phyloP scores from a whole-genome alignment of 2,888 invertebrate genomes.

The Drosophila cognata region DNA sequence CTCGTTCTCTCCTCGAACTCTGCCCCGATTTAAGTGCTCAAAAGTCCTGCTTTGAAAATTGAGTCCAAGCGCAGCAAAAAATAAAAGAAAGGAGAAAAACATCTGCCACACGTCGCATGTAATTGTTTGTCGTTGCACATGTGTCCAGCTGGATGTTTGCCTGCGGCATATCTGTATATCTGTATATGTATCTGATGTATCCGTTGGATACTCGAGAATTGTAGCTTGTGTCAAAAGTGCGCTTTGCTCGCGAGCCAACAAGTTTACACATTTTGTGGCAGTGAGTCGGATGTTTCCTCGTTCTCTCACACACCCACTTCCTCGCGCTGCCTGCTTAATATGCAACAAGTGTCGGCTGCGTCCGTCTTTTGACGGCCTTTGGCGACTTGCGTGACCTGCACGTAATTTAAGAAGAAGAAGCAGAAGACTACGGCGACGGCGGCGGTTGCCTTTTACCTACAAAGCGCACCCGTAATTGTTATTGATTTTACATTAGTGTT shows the following conservation, averaged over 20 bases:
- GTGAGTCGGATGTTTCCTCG: neutral
- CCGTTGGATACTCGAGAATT: constrained; percentile 15
- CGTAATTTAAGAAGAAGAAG: constrained; percentile 1
- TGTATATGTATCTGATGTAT: constrained; percentile 27
- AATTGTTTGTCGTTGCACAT: constrained; percentile 77
- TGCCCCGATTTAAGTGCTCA: constrained; percentile 59
- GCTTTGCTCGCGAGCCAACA: constrained; percentile 67
- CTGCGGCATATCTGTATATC: constrained; percentile 27
- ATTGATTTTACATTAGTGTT: constrained; percentile 74
- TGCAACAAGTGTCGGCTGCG: constrained; percentile 69
- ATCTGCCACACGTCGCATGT: constrained; percentile 75
- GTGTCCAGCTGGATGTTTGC: constrained; percentile 52
- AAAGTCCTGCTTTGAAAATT: constrained; percentile 60
- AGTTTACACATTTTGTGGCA: constrained; percentile 17
- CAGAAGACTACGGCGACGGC: constrained; percentile 8
- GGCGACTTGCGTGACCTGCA: constrained; percentile 60
- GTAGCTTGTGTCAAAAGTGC: constrained; percentile 26
- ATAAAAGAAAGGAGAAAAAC: constrained; percentile 47
- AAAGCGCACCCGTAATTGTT: constrained; percentile 67
- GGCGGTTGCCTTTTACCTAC: constrained; percentile 39
- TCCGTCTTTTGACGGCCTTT: constrained; percentile 30
- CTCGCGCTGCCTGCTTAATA: constrained; percentile 59
- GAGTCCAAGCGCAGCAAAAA: constrained; percentile 29
- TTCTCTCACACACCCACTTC: constrained; percentile 43
- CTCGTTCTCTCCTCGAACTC: constrained; percentile 15